Conservation (phyloP, 1,140 invertebrate genomes). For the Drosophila trapezifrons region DNA sequence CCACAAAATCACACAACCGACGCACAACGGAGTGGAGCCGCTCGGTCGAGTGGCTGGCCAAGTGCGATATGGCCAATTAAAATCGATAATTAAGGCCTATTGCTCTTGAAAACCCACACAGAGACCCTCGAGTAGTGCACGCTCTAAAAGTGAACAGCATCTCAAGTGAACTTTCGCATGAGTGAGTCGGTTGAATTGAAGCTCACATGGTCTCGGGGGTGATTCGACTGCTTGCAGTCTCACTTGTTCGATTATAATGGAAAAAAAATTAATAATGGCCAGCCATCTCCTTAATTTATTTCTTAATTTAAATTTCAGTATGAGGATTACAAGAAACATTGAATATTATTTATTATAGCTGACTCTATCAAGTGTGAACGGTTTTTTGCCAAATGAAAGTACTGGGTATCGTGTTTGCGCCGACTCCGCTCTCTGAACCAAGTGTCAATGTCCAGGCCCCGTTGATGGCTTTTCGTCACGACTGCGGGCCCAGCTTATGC, state of each 20-base stretch:
- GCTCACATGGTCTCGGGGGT: background rate
- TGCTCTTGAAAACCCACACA: conserved; percentile 31
- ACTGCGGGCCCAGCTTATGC: conserved; percentile 54
- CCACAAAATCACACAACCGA: conserved; percentile 10
- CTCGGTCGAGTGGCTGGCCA: conserved; percentile 24
- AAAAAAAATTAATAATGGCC: background rate
- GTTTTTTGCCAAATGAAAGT: conserved; percentile 67
- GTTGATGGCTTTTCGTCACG: conserved; percentile 77
- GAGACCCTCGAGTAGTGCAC: conserved; percentile 17
- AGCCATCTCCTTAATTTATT: background rate
- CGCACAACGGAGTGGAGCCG: conserved; percentile 32
- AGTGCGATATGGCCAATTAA: conserved; percentile 61
- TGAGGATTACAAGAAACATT: background rate
- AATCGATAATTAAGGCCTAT: conserved; percentile 63
- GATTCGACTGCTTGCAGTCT: background rate
- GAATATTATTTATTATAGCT: background rate
- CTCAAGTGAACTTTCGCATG: conserved; percentile 18
- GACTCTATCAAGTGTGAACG: background rate
- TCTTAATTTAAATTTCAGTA: background rate
- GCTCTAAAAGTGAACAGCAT: conserved; percentile 17
- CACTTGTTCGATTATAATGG: background rate
- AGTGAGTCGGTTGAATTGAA: conserved; percentile 3
- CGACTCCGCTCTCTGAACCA: conserved; percentile 45
- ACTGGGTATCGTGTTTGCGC: conserved; percentile 42
- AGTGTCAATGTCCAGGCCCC: conserved; percentile 78